A percentile compares a stretch with the other conserved stretches of the same genome.
Conservation (phyloP, 1,140 invertebrate genomes). For the Hesperophylax magnus region DNA sequence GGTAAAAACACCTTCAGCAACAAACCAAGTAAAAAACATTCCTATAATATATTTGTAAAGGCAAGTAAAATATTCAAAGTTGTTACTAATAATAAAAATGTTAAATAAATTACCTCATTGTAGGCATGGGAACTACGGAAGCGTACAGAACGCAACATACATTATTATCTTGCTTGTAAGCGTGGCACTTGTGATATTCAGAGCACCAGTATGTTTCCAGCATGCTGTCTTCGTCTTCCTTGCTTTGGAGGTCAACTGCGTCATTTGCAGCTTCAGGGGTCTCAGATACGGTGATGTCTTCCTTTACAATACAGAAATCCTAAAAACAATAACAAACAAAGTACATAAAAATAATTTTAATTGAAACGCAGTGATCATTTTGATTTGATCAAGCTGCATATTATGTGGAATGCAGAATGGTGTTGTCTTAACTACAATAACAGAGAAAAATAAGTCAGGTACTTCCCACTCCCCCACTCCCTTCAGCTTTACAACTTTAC, state of each 20-base stretch:
- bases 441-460: no score
- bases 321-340: slow-evolving; percentile 29
- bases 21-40: no score
- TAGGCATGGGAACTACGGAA: slow-evolving; percentile 76
- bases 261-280: slow-evolving; percentile 54
- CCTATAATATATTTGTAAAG: no score
- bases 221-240: slow-evolving; percentile 61
- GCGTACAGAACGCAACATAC: slow-evolving; percentile 80
- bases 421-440: no score
- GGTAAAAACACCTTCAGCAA: background rate
- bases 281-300: slow-evolving; percentile 32
- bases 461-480: no score
- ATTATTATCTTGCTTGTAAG: slow-evolving; percentile 72
- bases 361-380: background rate
- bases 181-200: slow-evolving; percentile 89
- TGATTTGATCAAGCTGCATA: no score
- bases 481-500: no score
- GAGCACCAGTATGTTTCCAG: slow-evolving; percentile 86
- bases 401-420: no score
- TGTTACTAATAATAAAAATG: background rate
- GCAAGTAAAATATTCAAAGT: no score
- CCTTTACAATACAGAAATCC: slow-evolving; percentile 49
- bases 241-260: slow-evolving; percentile 52
- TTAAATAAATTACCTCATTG: slow-evolving; percentile 71
- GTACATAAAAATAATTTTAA: background rate